Evolutionary conservation across 2,113 vertebrate genomes (phyloP), one percentile per base, ranked within the genome.

Genomic region (Candoia aspera): DNA sequence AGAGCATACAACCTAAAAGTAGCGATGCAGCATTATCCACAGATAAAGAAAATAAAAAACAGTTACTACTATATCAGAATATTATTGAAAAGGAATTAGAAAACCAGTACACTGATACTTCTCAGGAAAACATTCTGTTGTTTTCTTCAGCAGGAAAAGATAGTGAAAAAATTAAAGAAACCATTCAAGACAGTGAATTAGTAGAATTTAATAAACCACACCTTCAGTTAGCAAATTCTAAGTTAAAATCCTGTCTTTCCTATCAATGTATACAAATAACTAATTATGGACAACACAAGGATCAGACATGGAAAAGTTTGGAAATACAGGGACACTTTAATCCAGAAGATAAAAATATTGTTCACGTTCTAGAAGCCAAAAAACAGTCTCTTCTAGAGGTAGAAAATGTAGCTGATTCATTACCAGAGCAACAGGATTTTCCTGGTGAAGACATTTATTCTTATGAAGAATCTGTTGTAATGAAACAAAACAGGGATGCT

Each of bases 361-460:
- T 87, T n/a, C 6, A 8, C 92, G 10, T 85, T 62, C 57, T 53
- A 55, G 86, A 93, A 83, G 59, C 79, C 37, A 62, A 60, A 46
- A 91, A 84, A 19, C 3, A 9, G 4, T 89, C 84, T 90, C 11
- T 37, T 93, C 92, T 84, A 90, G 23, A 42, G n/a, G 55, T 91
- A 92, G 46, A 79, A 92, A 94, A 95, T 62, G 33, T 57, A 54
- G 33, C 11, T 21, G 58, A 54, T 92, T 90, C 42, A 91, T 33
- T 4, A 42, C 26, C 29, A 85, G 23, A 17, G 21, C 26, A 83
- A 54, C 8, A 60, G 33, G 13, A 26, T 79, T 85, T 37, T 64
- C 12, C 57, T 49, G 9, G 21, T 84, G 58, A 68, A 85, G 29
- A n/a, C 15, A 60, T 91, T 89, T 62, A 54, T 89, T 90, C 87